Base-by-base conservation (phyloP, 1,140 invertebrate species). In the Drosophila novamexicana region DNA sequence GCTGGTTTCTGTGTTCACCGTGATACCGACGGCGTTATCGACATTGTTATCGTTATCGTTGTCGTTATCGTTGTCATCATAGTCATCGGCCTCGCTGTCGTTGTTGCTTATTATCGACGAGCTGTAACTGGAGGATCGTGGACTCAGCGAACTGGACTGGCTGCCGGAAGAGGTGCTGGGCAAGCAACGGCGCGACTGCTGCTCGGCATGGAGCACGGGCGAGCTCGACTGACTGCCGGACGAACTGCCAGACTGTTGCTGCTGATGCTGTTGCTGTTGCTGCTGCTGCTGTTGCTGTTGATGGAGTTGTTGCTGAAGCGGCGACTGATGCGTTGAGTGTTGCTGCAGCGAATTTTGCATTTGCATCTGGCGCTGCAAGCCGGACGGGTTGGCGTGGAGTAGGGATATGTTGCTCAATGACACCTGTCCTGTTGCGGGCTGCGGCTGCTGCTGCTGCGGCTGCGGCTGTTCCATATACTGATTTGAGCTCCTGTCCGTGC, bases 161-260 rank as follows among this genome's bases (percentile, higher is more conserved):
- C 40, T 61, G 32, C 10, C 14, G 6, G 16, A 6, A 6, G 50
- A 45, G 10, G 10, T 32, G 7, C 14, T 18, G 2, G 12, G 0
- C 22, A 14, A 3, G 22, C 22, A 32, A 14, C 14, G 32, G 32
- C 39, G 39, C 12, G 18, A 8, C 6, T 9, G 7, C 7, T 52
- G 22, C 10, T 52, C 50, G 29, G 6, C 29, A 12, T n/a, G 16
- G 0, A 12, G 9, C 3, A 12, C 12, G 10, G 54, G 54, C 37
- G 37, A 57, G 12, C 54, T 57, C 18, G 34, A 57, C 37, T 40
- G 36, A n/a, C 16, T 40, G 54, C 37, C 37, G 10, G 54, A 40
- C 16, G 52, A 50, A 29, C 7, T 52, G 49, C 2, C 29, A n/a
- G 12, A 6, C 12, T 53, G 50, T 2, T 34, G 29, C 8, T 36